Evolutionary conservation across 2,888 invertebrate species (phyloP).

Genomic region (Atrina japonica): DNA sequence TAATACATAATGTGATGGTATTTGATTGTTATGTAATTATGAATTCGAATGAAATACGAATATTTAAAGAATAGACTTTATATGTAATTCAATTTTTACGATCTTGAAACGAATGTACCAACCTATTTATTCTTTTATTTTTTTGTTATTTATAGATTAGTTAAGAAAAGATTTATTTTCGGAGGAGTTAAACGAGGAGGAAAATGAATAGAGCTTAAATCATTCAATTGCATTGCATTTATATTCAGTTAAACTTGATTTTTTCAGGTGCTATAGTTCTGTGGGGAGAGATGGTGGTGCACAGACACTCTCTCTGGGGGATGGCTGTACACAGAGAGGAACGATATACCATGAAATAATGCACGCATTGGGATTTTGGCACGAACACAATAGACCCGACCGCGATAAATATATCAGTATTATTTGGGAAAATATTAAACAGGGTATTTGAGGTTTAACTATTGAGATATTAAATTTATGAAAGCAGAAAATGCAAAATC

Average conservation of each 20-base stretch:
- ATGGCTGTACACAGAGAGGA: slow-evolving; percentile 74
- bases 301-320: slow-evolving; percentile 26
- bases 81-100: too few relatives aligned
- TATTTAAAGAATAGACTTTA: too few relatives aligned
- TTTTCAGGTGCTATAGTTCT: slow-evolving; percentile 36
- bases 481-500: too few relatives aligned
- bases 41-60: too few relatives aligned
- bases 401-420: slow-evolving; percentile 86
- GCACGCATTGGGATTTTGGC: slow-evolving; percentile 91
- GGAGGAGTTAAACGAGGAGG: neutral
- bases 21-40: too few relatives aligned
- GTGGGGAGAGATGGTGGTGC: slow-evolving; percentile 34
- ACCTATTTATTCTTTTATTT: neutral
- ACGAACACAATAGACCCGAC: slow-evolving; percentile 90
- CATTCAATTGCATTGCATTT: neutral
- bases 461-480: too few relatives aligned
- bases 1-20: too few relatives aligned
- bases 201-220: too few relatives aligned
- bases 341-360: slow-evolving; percentile 89
- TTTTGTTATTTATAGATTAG: too few relatives aligned
- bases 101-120: too few relatives aligned
- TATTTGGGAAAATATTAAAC: slow-evolving; percentile 60
- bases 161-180: too few relatives aligned
- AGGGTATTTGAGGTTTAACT: too few relatives aligned
- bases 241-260: neutral